These are phyloP conservation scores for Holocentrus rufus DNA, from an alignment of 2,797 vertebrate genomes.

Conservation along the genomic window DNA sequence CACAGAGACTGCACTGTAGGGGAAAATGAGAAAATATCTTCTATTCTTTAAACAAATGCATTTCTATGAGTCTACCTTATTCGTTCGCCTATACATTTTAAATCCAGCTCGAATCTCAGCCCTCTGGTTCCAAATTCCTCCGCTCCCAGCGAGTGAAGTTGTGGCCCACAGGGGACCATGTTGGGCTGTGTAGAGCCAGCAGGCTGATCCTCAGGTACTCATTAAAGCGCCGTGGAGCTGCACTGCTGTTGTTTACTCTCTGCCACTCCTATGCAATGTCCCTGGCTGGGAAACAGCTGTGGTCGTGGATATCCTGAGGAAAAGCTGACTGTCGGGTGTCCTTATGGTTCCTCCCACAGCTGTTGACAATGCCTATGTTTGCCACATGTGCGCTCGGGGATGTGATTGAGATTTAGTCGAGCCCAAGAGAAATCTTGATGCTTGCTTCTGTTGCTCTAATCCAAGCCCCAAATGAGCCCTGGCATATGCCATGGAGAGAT, in stretches of 20 bases:
- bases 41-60: too few relatives aligned
- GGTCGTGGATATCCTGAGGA: conserved; percentile 35
- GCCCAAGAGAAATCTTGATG: conserved; percentile 6
- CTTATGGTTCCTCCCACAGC: conserved; percentile 40
- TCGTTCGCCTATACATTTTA: background rate
- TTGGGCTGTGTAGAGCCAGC: conserved; percentile 15
- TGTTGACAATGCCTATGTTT: conserved; percentile 42
- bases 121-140: background rate
- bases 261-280: conserved; percentile 23
- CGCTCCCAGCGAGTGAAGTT: background rate
- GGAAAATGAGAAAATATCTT: too few relatives aligned
- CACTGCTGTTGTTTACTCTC: conserved; percentile 50
- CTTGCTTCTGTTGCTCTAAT: background rate
- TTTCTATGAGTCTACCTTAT: background rate
- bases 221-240: conserved; percentile 34
- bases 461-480: background rate
- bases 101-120: background rate
- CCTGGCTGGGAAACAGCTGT: conserved; percentile 47
- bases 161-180: background rate
- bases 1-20: too few relatives aligned
- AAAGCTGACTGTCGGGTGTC: conserved; percentile 32
- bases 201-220: conserved; percentile 35
- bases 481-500: conserved; percentile 14
- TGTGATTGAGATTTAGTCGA: conserved; percentile 11
- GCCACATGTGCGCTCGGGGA: conserved; percentile 12